These are phyloP conservation scores for Cistogaster globosa DNA, from an alignment of 2,888 invertebrate genomes.

Conservation along the genomic window DNA sequence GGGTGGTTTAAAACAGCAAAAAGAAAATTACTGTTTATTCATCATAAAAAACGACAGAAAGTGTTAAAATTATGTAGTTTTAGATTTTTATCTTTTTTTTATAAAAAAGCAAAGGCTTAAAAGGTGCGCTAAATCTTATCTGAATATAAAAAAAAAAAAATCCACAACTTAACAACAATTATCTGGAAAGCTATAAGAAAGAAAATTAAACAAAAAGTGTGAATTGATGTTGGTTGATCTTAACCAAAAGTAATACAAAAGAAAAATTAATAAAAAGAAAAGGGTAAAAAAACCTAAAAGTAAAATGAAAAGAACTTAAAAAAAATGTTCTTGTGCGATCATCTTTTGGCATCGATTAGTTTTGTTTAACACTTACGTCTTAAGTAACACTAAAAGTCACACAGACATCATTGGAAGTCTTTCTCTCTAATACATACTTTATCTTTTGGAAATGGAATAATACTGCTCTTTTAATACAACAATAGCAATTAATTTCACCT, in stretches of 20 bases:
- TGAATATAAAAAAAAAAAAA: conserved; percentile 66
- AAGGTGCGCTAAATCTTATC: conserved; percentile 78
- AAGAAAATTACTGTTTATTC: conserved; percentile 5
- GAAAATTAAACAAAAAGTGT: conserved; percentile 62
- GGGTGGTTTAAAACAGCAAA: conserved; percentile 13
- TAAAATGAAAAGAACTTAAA: conserved; percentile 26
- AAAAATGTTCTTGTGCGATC: conserved; percentile 34
- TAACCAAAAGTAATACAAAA: conserved; percentile 28
- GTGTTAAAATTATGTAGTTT: conserved; percentile 41
- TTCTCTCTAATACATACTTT: background rate
- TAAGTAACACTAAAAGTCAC: conserved; percentile 23
- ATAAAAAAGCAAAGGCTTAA: conserved; percentile 77
- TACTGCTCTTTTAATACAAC: conserved; percentile 4
- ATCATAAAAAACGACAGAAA: conserved; percentile 20
- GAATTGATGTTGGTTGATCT: conserved; percentile 61
- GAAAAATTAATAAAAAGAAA: conserved; percentile 15
- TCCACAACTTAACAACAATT: conserved; percentile 32
- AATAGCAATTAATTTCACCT: conserved; percentile 35
- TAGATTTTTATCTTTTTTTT: conserved; percentile 8
- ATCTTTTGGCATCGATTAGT: conserved; percentile 39
- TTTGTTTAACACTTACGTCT: conserved; percentile 47
- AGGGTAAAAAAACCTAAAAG: conserved; percentile 2
- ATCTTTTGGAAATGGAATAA: conserved; percentile 32
- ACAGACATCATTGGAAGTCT: background rate
- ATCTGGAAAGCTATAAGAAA: conserved; percentile 35